Evolutionary conservation across 2,797 vertebrate genomes (phyloP).

Genomic region (Myotis planiceps): DNA sequence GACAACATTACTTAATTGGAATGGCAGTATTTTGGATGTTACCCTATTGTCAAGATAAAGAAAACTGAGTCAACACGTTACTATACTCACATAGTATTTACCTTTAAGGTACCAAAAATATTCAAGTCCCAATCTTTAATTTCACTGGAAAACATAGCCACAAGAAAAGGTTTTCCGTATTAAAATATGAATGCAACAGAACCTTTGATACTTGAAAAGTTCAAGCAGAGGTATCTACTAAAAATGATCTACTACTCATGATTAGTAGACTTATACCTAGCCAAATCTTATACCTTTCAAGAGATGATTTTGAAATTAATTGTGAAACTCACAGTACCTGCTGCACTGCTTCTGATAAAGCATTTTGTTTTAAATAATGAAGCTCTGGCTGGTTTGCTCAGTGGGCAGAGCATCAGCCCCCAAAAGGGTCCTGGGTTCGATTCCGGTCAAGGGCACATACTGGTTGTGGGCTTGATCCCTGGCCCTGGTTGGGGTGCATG

Average conservation of each 20-base stretch:
- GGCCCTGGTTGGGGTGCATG: too few relatives aligned
- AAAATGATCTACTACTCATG: slow-evolving; percentile 3
- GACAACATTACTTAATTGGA: not conserved
- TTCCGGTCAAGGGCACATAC: too few relatives aligned
- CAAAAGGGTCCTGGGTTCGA: too few relatives aligned
- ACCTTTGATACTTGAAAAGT: slow-evolving; percentile 10
- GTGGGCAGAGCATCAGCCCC: too few relatives aligned
- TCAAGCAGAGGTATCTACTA: slow-evolving; percentile 1
- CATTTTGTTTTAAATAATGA: not conserved
- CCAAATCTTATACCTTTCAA: slow-evolving; percentile 2
- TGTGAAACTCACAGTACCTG: not conserved
- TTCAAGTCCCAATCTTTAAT: slow-evolving; percentile 25
- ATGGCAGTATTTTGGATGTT: not conserved
- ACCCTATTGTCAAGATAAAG: slow-evolving; percentile 15
- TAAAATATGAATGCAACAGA: slow-evolving; percentile 39
- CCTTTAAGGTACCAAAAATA: not conserved
- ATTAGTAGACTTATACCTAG: not conserved
- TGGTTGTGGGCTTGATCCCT: too few relatives aligned
- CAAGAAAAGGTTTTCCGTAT: slow-evolving; percentile 6
- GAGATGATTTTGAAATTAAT: not conserved
- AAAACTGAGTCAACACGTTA: not conserved
- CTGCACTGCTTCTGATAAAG: not conserved
- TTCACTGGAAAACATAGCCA: slow-evolving; percentile 41
- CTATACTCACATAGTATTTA: not conserved
- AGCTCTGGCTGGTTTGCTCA: too few relatives aligned